Evolutionary conservation across 2,888 invertebrate genomes (phyloP), one percentile per base, ranked within the genome.

Genomic region (Mystacides longicornis): DNA sequence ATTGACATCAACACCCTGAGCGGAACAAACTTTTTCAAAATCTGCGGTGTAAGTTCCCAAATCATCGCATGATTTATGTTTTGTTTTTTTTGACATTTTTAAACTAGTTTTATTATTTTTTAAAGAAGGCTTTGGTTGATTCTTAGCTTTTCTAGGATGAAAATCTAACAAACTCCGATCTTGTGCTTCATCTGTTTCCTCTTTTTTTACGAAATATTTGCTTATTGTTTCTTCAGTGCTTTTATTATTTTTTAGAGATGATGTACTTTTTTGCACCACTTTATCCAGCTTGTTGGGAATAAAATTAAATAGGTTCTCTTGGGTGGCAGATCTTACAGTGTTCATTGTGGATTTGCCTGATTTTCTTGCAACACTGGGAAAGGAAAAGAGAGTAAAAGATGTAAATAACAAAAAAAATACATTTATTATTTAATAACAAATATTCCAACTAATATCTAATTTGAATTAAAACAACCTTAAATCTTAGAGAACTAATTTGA

Each of bases 1-100:
- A 70, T 84, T 81, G 47, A 82, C 71, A 66, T 84, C 82, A 51
- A 73, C 64, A 1, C 75, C 75, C 52, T 69, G 70, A 60, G 68
- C 64, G 56, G 68, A 69, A 62, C 72, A 80, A 58, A 75, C 72
- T 64, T 65, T 68, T 63, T 71, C 72, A 70, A 71, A 77, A 58
- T 71, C 68, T 56, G 73, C 69, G 7, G 73, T 65, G 64, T 75
- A 77, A 19, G 68, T 62, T 52, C 74, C 61, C 45, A 75, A 64
- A 54, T 75, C 73, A 65, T 68, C 71, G 60, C 70, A 71, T 56
- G 4, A 11, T n/a, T 23, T 23, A n/a, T 23, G 22, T 51, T 71
- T 69, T n/a, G 76, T 64, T 23, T 66, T 68, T 62, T 64, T 54
- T 61, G 60, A 21, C 57, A 50, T 49, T 58, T 47, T 51, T 68